Base-by-base conservation (phyloP, 1,140 invertebrate genomes). In the Hetaerina americana region DNA sequence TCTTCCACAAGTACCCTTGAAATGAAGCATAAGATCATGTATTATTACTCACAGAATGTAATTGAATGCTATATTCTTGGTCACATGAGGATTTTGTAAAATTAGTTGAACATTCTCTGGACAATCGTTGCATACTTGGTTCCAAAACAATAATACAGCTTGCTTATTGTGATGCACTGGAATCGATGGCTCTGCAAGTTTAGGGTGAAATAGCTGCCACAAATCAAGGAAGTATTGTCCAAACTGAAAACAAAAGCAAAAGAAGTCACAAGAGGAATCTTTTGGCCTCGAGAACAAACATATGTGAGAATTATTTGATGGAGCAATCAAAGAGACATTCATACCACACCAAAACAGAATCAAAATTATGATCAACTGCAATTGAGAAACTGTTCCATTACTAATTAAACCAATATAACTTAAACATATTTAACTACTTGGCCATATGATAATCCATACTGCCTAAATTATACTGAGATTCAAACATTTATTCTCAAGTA, bases 131-230 rank as follows among this genome's bases (percentile, higher is more conserved):
- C 92, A 93, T 10, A 93, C 93, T 72, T 94, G 91, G 82, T 96
- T 92, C 93, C 94, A 96, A 82, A 96, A 97, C 40, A 92, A 86
- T 27, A 97, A 83, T 69, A 97, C 82, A 5, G 94, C 92, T 83
- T 96, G 92, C 81, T 97, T 97, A 79, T 97, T 97, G 76, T 96
- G 94, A 84, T 96, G 93, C 68, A 95, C 92, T 28, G 94, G 90
- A 77, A 97, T 94, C 71, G 93, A 92, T 1, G 95, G 95, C 82
- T 97, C 95, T n/a, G 93, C 94, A 68, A 97, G 85, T 75, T 94
- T 94, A 24, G 94, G 94, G 83, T 96, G 94, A 81, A 96, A 97
- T 68, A 97, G 82, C 74, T 95, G 91, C 94, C 94, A 97, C 40
- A 97, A 80, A 77, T 96, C 92, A 72, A 90, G 85, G 81, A 96